Evolutionary conservation across 2,888 invertebrate genomes (phyloP).

Genomic region (Congeria kusceri): DNA sequence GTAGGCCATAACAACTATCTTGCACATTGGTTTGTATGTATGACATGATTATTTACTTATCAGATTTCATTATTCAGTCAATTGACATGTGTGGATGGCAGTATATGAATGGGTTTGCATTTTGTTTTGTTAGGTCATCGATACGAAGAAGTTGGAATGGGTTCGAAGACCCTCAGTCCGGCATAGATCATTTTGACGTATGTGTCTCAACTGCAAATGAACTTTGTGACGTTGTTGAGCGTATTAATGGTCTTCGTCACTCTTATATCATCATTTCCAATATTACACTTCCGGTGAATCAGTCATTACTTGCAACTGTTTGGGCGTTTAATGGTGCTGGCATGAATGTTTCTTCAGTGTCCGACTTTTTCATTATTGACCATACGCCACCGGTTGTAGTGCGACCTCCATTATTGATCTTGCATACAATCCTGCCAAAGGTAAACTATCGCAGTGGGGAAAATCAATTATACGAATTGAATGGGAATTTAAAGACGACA

Average conservation of each 20-base stretch:
- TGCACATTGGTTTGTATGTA: no score
- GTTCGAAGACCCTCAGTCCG: conserved; percentile 50
- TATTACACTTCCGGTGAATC: conserved; percentile 34
- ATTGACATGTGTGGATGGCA: no score
- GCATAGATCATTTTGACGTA: conserved; percentile 41
- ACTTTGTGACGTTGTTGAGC: conserved; percentile 52
- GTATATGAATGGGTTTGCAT: no score
- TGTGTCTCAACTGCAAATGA: conserved; percentile 25
- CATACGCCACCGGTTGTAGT: conserved; percentile 5
- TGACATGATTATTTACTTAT: no score
- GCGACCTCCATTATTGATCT: no score
- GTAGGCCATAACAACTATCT: no score
- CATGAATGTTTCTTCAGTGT: neutral
- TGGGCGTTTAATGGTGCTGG: conserved; percentile 13
- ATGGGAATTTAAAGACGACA: conserved; percentile 56
- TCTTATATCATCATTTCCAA: no score
- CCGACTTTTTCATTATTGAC: conserved; percentile 11
- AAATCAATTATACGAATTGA: conserved; percentile 48
- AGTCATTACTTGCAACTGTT: conserved; percentile 17
- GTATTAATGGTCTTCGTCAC: no score
- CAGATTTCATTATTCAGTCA: no score
- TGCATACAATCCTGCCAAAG: conserved; percentile 5
- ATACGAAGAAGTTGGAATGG: no score
- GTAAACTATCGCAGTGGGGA: conserved; percentile 41
- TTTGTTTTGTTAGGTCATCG: no score